Conservation (phyloP, 2,113 vertebrate genomes). For the Nycticebus coucang region DNA sequence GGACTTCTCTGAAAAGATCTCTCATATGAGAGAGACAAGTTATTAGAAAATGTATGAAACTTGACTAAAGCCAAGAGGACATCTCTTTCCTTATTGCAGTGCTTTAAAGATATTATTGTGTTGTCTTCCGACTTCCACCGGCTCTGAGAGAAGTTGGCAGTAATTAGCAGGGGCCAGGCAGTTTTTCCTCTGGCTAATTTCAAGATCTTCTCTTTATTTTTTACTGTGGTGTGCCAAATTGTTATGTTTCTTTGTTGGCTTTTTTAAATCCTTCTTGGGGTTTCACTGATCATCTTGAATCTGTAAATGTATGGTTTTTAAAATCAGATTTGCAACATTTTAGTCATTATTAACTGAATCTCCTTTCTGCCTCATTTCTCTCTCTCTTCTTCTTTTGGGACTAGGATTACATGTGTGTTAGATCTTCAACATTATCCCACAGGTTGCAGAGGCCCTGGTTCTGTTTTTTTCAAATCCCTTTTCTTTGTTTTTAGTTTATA, state of each 20-base stretch:
- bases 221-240: fast-evolving
- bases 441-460: neutral
- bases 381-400: neutral
- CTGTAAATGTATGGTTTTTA: neutral
- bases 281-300: neutral
- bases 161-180: no score
- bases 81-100: no score
- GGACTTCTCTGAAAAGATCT: neutral
- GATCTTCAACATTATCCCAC: fast-evolving
- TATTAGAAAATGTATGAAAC: neutral
- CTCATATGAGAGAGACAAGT: neutral
- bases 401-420: neutral
- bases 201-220: neutral
- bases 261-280: neutral
- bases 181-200: neutral
- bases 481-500: neutral
- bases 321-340: neutral
- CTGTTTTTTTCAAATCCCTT: neutral
- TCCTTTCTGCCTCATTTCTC: neutral
- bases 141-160: neutral
- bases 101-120: neutral
- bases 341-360: neutral
- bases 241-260: neutral
- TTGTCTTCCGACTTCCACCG: neutral
- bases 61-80: no score